Percentiles rank a stretch among this genome's conserved stretches.
Evolutionary conservation across 2,113 vertebrate species (phyloP).

Genomic region (Coptodon bakossiorum): DNA sequence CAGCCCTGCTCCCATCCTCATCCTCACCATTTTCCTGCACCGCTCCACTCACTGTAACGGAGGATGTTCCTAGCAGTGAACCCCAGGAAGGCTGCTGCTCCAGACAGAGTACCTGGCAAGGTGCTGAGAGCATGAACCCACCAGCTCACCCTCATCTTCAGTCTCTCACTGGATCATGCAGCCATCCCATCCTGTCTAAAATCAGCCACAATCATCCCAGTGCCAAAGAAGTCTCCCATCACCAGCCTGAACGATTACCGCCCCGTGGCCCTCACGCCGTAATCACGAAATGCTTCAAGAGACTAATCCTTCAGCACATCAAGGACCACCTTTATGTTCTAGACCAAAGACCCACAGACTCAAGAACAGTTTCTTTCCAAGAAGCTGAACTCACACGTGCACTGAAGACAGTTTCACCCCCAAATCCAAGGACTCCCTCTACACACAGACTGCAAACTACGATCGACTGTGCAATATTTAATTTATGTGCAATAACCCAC

Average conservation of each 20-base stretch:
- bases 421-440: not conserved
- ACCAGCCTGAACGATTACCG: not conserved
- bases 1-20: not conserved
- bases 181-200: not conserved
- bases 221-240: not conserved
- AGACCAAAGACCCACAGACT: not conserved
- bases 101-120: not conserved
- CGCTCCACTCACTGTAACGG: not conserved
- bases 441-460: not conserved
- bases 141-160: not conserved
- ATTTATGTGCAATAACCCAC: not conserved
- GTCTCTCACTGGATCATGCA: not conserved
- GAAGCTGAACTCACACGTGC: not conserved
- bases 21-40: not conserved
- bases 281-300: not conserved
- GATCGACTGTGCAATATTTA: not conserved
- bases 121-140: not conserved
- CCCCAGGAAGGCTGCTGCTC: not conserved
- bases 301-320: not conserved
- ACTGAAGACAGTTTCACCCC: not conserved
- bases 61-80: not conserved
- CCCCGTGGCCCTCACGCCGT: fast-evolving
- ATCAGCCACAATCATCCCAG: not conserved
- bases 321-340: not conserved
- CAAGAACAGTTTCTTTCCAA: not conserved